Percentiles rank a stretch among this genome's conserved stretches.
Evolutionary conservation across 2,113 vertebrate genomes (phyloP).

Genomic region (Hiodon tergisus): DNA sequence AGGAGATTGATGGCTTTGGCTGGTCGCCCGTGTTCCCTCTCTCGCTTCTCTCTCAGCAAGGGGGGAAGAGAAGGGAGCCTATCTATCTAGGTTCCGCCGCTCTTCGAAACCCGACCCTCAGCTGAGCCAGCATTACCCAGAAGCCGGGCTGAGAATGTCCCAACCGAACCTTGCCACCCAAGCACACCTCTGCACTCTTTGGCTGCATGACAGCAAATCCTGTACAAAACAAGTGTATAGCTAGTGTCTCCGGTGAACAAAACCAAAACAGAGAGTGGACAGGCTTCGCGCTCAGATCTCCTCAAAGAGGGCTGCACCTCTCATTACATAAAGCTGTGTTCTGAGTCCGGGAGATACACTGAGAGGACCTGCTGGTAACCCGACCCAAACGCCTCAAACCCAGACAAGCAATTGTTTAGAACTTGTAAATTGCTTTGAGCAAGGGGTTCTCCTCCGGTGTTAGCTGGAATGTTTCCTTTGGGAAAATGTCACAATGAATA

Average conservation of each 20-base stretch:
- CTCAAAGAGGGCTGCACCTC: not conserved
- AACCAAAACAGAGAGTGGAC: too few relatives aligned
- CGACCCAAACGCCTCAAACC: not conserved
- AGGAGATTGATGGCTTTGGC: conserved; percentile 72
- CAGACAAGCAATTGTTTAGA: not conserved
- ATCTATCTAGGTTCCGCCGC: conserved; percentile 68
- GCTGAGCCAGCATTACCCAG: conserved; percentile 55
- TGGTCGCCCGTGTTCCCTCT: conserved; percentile 56
- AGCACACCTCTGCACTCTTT: not conserved
- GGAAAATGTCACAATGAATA: not conserved
- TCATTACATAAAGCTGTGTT: not conserved
- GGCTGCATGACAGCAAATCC: conserved; percentile 12
- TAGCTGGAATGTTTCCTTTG: not conserved
- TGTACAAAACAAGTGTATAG: conserved; percentile 35
- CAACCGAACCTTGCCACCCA: conserved; percentile 46
- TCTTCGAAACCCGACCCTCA: conserved; percentile 66
- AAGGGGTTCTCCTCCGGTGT: too few relatives aligned
- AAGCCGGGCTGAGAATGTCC: conserved; percentile 55
- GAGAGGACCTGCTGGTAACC: not conserved
- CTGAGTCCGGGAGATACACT: not conserved
- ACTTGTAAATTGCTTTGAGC: too few relatives aligned
- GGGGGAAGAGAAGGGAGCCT: conserved; percentile 61
- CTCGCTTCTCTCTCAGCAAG: conserved; percentile 60
- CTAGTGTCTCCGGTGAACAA: not conserved
- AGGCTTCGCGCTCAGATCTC: too few relatives aligned